Base-by-base conservation (phyloP, 2,888 invertebrate genomes). In the Brachynemurus nebulosus region DNA sequence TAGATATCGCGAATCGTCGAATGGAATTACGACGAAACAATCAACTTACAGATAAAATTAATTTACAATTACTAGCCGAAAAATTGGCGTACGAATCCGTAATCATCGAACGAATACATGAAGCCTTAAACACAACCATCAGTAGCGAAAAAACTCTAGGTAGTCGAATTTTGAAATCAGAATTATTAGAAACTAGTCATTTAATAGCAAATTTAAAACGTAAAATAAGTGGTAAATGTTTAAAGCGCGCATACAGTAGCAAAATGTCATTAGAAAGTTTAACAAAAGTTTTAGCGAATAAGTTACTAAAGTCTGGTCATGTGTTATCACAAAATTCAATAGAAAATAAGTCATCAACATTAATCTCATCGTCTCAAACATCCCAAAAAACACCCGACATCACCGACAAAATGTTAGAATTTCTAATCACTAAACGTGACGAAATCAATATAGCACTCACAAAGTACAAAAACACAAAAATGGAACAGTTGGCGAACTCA, bases 11-110 rank as follows among this genome's bases (percentile, higher is more conserved):
- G 25, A 75, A 75, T 53, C 78, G 75, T 55, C 74, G 81, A 55
- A 73, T 77, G 45, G 68, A 70, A 42, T 64, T 85, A 18, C 69
- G 76, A 51, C 76, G 79, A 56, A 72, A 74, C 9, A 80, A 80
- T 45, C 75, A 79, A 55, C 68, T 84, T 50, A 78, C 81, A 43
- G 74, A 74, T 46, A 71, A 74, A 38, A 76, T 77, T 50, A 78
- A 76, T 57, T 64, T 82, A 50, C 78, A 81, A 55, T 68, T 86
- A 44, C 64, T 85, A 44, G 85, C 86, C 2, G 86, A 86, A 61
- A 80, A 85, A 57, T 69, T 86, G 16, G 85, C 86, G 1, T 86
- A 80, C 59, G 86, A 88, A 64, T 80, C 82, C 46, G 77, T 85
- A 18, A 70, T 82, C 46, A 72, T 82, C 46, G 72, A 76, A 48